Evolutionary conservation across 1,140 invertebrate genomes (phyloP).

Genomic region (Sitobion miscanthi): DNA sequence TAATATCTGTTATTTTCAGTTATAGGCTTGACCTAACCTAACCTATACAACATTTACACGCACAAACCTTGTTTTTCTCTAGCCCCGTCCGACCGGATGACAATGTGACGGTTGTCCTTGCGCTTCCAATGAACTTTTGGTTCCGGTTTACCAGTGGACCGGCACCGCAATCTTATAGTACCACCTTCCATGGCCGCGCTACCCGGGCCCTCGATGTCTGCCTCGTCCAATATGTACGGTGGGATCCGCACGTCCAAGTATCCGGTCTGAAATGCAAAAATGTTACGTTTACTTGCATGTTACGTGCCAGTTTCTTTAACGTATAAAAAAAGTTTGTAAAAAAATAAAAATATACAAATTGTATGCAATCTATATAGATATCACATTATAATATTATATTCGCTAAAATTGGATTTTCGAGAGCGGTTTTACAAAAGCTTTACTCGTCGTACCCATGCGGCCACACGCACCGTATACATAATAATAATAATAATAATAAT

Average conservation of each 20-base stretch:
- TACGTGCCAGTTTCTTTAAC: neutral
- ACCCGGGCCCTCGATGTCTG: conserved; percentile 69
- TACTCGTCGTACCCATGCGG: neutral
- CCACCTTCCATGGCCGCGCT: conserved; percentile 82
- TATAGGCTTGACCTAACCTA: neutral
- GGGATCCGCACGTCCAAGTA: conserved; percentile 82
- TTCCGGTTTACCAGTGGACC: conserved; percentile 80
- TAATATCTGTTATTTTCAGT: neutral
- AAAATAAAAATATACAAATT: neutral
- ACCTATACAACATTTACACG: neutral
- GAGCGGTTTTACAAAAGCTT: neutral
- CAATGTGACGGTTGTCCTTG: conserved; percentile 81
- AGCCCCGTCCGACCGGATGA: conserved; percentile 64
- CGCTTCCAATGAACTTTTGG: conserved; percentile 86
- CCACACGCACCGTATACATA: neutral
- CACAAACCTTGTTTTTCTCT: conserved; percentile 59
- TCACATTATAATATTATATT: neutral
- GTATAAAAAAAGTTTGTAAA: neutral
- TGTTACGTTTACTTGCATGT: neutral
- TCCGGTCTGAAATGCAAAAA: conserved; percentile 66
- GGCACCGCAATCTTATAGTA: conserved; percentile 71
- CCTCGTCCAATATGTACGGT: conserved; percentile 79
- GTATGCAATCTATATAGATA: neutral
- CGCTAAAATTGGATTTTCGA: conserved; percentile 32
- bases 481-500: neutral